A percentile compares a stretch with the other conserved stretches of the same genome.
These are phyloP conservation scores for Megalurothrips usitatus DNA, from an alignment of 2,888 invertebrate genomes.

Conservation along the genomic window DNA sequence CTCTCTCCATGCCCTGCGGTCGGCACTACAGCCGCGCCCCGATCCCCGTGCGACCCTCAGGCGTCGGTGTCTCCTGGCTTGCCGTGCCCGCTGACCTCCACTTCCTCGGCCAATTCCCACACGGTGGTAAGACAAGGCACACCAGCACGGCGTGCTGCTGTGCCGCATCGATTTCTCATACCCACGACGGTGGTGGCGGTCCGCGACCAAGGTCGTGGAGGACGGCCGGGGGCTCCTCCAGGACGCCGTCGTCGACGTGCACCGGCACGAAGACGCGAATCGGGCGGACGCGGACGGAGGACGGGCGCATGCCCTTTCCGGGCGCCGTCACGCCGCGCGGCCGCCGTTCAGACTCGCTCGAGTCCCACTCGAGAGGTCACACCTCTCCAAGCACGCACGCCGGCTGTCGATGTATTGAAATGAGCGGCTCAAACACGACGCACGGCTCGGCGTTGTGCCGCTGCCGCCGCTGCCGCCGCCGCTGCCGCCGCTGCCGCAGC, in stretches of 20 bases:
- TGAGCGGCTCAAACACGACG: too few relatives aligned
- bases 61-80: background rate
- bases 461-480: too few relatives aligned
- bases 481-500: too few relatives aligned
- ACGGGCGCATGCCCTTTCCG: background rate
- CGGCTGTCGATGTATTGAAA: too few relatives aligned
- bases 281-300: background rate
- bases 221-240: too few relatives aligned
- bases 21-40: background rate
- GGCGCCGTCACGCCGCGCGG: background rate
- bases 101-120: too few relatives aligned
- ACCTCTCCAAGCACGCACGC: background rate
- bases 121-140: too few relatives aligned
- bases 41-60: background rate
- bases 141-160: background rate
- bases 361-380: background rate
- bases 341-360: too few relatives aligned
- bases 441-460: too few relatives aligned
- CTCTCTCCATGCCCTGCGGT: background rate
- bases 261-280: background rate
- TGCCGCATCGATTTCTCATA: background rate
- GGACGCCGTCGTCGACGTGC: background rate
- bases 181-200: background rate
- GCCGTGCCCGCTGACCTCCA: too few relatives aligned
- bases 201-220: background rate